Percentiles rank a stretch among this genome's conserved stretches.
Conservation (phyloP, 2,113 vertebrate genomes). For the Burhinus oedicnemus region DNA sequence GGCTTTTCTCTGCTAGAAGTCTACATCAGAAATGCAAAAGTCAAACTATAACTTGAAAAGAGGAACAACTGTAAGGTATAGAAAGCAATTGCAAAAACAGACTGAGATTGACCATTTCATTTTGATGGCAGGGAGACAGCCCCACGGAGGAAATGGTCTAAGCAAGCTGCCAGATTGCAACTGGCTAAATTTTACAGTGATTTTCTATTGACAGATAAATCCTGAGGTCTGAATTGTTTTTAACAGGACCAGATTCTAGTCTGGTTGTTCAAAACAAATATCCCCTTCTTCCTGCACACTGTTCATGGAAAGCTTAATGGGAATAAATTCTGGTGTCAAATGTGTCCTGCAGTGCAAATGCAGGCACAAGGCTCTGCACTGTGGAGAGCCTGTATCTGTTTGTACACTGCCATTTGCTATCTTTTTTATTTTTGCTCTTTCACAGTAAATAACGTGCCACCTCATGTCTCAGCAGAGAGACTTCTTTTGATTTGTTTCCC, state of each 20-base stretch:
- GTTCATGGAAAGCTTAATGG: background rate
- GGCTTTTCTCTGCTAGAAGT: background rate
- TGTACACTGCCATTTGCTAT: background rate
- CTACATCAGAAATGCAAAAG: background rate
- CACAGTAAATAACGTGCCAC: background rate
- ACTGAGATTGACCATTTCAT: background rate
- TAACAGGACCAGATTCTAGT: background rate
- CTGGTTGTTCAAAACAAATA: background rate
- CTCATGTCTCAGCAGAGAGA: background rate
- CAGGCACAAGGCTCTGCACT: background rate
- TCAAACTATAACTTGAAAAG: background rate
- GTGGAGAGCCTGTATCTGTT: background rate
- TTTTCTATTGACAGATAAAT: background rate
- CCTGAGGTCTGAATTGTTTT: background rate
- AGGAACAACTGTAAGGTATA: background rate
- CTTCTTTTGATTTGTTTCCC: background rate
- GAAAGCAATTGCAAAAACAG: background rate
- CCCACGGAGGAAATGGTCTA: background rate
- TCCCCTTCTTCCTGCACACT: background rate
- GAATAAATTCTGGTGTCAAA: background rate
- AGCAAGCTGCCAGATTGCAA: background rate
- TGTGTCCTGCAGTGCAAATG: background rate
- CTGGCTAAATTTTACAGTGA: background rate
- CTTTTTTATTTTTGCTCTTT: background rate
- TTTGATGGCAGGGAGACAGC: background rate